These are phyloP conservation scores for Tapirus indicus DNA, from an alignment of 2,797 vertebrate genomes.

Conservation along the genomic window DNA sequence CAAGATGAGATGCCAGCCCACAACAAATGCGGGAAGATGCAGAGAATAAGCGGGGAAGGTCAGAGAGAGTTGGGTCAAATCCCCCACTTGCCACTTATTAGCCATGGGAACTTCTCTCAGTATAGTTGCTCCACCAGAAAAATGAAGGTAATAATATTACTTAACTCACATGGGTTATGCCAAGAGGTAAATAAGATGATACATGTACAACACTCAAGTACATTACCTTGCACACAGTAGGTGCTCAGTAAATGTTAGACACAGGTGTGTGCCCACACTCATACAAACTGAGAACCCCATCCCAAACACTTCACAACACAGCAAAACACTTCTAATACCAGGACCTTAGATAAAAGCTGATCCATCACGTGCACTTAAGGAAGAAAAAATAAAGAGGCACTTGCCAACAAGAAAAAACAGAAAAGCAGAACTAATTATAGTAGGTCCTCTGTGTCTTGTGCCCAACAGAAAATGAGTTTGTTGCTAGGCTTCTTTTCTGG, in stretches of 20 bases:
- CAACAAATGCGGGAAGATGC: not conserved
- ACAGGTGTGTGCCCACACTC: not conserved
- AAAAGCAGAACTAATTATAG: slow-evolving; percentile 68
- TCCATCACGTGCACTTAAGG: not conserved
- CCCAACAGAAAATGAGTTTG: slow-evolving; percentile 64
- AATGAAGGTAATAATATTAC: not conserved
- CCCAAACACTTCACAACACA: not conserved
- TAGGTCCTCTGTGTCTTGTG: slow-evolving; percentile 65
- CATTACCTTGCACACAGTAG: not conserved
- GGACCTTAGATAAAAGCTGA: not conserved
- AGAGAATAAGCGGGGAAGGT: not conserved
- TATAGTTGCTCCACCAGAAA: not conserved
- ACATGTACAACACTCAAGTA: not conserved
- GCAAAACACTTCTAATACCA: not conserved
- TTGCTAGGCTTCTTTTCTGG: slow-evolving; percentile 74
- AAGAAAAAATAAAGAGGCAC: slow-evolving; percentile 35
- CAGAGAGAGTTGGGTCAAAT: not conserved
- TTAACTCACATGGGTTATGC: not conserved
- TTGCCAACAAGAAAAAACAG: slow-evolving; percentile 56
- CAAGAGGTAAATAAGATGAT: not conserved
- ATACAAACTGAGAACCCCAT: not conserved
- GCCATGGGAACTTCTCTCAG: not conserved
- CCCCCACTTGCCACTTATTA: not conserved
- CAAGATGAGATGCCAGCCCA: not conserved
- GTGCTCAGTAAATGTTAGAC: not conserved